phyloP scores from a whole-genome alignment of 2,113 vertebrate genomes.

The Sapayoa aenigma region DNA sequence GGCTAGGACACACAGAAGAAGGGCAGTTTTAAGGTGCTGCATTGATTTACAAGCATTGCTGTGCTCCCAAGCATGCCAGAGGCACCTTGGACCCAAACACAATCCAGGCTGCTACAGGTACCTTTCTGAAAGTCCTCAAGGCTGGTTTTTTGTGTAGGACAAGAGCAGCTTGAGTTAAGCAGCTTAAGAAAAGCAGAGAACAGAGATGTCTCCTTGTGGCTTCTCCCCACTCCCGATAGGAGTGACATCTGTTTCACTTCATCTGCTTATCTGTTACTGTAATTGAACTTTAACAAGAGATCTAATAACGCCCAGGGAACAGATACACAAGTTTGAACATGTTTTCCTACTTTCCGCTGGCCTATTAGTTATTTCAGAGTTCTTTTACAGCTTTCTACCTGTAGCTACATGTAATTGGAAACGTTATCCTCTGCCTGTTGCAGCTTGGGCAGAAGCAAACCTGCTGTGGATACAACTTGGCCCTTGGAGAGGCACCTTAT shows the following conservation, averaged over 20 bases:
- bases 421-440: neutral
- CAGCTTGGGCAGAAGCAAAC: neutral
- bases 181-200: neutral
- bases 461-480: neutral
- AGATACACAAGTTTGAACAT: neutral
- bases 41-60: neutral
- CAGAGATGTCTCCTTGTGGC: neutral
- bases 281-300: constrained; percentile 13
- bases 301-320: constrained; percentile 8
- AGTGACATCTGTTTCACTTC: neutral
- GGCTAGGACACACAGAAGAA: neutral
- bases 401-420: neutral
- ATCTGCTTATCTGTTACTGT: neutral
- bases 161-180: neutral
- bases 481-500: neutral
- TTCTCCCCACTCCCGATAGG: neutral
- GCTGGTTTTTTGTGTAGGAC: neutral
- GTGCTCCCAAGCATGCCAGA: neutral
- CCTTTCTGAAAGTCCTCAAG: neutral
- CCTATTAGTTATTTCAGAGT: neutral
- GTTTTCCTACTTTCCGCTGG: neutral
- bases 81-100: neutral
- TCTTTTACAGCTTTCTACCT: neutral
- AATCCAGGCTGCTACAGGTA: neutral
- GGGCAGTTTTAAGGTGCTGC: neutral